Base-by-base conservation (phyloP, 2,888 invertebrate genomes). In the Lithophane socia region DNA sequence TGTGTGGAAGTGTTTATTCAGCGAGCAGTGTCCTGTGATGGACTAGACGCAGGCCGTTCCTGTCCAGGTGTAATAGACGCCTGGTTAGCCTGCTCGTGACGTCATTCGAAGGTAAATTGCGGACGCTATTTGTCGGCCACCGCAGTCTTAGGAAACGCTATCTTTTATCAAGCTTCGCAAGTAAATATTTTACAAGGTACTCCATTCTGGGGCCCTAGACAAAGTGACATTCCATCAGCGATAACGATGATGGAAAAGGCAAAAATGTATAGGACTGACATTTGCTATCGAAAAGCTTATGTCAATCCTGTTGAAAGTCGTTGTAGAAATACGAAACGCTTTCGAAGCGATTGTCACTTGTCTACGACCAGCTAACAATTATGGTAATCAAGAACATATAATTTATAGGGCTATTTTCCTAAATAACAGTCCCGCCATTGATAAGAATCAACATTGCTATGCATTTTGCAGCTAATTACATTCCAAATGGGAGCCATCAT, bases 401-500 rank as follows among this genome's bases (percentile, higher is more conserved):
- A 84, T 69, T 68, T 56, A 83, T 60, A 13, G 42, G n/a, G 18
- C n/a, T 63, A 54, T 73, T 74, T 29, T 3, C 61, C 70, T 52
- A 67, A 70, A 84, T 70, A 73, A 67, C 42, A 18, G 29, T n/a
- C 13, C 60, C 16, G 12, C 4, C 2, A 73, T 67, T 64, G 79
- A 83, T 75, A 77, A 73, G 54, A 74, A 79, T 75, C 77, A 75
- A 75, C 65, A 76, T 69, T 64, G 66, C 42, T 42, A 71, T 86
- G 79, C 75, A 82, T 73, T 82, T 85, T 74, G 66, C 69, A 68
- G 61, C 29, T 76, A 85, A 85, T 83, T 78, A 75, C 73, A 73
- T 52, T 47, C 60, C 29, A 66, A 83, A 83, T 44, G 56, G 70
- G 49, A 66, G 54, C 52, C 60, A 49, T 78, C 77, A 64, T 81